phyloP scores from a whole-genome alignment of 1,140 invertebrate species.

The Dolichoris vasculosae region DNA sequence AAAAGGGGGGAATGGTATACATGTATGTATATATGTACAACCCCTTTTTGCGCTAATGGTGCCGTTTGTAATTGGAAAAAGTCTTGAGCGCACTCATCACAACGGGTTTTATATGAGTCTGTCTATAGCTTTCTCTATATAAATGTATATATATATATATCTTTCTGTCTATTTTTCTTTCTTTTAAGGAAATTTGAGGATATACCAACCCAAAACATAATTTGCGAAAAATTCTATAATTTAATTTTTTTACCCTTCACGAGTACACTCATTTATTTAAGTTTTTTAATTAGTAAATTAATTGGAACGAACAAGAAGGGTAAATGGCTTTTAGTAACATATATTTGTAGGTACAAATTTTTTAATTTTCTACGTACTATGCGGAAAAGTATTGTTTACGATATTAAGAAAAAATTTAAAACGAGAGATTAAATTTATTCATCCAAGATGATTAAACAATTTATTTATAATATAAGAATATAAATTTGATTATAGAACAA shows the following conservation, averaged over 20 bases:
- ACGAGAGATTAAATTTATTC: constrained; percentile 5
- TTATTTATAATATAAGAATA: no score
- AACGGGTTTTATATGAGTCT: constrained; percentile 55
- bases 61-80: constrained; percentile 71
- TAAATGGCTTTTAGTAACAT: neutral
- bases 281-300: constrained; percentile 54
- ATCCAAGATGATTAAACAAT: neutral
- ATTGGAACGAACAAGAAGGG: constrained; percentile 32
- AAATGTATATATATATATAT: neutral
- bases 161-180: constrained; percentile 23
- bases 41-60: constrained; percentile 64
- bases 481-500: no score
- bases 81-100: constrained; percentile 61
- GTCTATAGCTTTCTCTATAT: constrained; percentile 43
- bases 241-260: constrained; percentile 49
- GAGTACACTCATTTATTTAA: constrained; percentile 51
- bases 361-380: neutral
- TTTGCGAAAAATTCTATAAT: constrained; percentile 49
- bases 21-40: neutral
- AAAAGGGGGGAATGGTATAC: no score
- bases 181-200: neutral
- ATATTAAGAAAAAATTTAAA: neutral
- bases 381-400: neutral
- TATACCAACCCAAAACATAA: neutral
- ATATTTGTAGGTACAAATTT: constrained; percentile 21